Base-by-base conservation (phyloP, 2,113 vertebrate genomes). In the Chaetodon trifascialis region DNA sequence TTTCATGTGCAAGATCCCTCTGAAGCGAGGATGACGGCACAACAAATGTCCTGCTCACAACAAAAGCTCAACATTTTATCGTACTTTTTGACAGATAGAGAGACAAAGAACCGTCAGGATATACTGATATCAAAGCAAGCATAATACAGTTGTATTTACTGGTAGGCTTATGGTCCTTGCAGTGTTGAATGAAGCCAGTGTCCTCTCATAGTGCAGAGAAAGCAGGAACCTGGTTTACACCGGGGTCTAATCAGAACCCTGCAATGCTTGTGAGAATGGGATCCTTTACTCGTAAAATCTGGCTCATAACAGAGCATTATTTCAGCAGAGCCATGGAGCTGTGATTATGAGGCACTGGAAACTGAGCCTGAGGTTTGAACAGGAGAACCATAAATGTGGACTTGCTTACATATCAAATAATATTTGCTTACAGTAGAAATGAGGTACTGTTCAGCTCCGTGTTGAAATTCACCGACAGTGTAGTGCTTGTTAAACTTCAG, bases 231-330 rank as follows among this genome's bases (percentile, higher is more conserved):
- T 21, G 23, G 21, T 72, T 84, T 70, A 79, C 83, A 89, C 83
- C 83, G 78, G 79, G 66, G 51, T 87, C 63, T 54, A 90, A 91
- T 91, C 73, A 88, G 17, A 79, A 23, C 30, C 25, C 40, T 38
- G 56, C 49, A 73, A n/a, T 82, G 76, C 89, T 81, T 62, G 79
- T 44, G 76, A 65, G 84, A 87, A 85, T 54, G 11, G 49, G 42
- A n/a, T 69, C 49, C 69, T 86, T 79, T 87, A 66, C 78, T 72
- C 54, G 69, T 55, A 70, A 44, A 73, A 51, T 52, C 69, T 86
- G 86, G 76, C 80, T 85, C 62, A 7, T 38, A 11, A 59, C 42
- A 11, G 19, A 2, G 56, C 51, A 76, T 87, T 88, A 75, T 87
- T 83, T 82, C 76, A 80, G 64, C 46, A 25, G 14, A 69, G 79